Conservation (phyloP, 2,888 invertebrate genomes). For the Caprella mutica region DNA sequence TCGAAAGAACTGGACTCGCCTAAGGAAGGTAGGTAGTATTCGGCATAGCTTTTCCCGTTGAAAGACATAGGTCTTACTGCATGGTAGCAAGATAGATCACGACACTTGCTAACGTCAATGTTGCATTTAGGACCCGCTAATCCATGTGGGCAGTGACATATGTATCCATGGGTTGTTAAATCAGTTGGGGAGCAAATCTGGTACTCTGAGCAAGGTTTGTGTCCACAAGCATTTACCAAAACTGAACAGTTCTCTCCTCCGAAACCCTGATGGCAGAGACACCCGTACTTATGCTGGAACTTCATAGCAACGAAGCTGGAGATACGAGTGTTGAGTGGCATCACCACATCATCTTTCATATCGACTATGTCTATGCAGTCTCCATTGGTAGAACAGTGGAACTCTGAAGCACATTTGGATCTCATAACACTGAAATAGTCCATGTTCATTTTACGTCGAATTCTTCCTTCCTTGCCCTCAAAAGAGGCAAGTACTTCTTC, state of each 20-base stretch:
- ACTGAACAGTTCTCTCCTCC: conserved; percentile 59
- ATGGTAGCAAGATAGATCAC: conserved; percentile 58
- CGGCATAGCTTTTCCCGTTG: conserved; percentile 67
- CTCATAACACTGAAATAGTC: conserved; percentile 56
- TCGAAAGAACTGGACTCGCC: conserved; percentile 55
- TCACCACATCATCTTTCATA: conserved; percentile 49
- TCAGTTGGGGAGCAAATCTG: conserved; percentile 60
- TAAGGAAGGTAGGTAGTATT: conserved; percentile 48
- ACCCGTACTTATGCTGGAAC: conserved; percentile 60
- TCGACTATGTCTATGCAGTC: conserved; percentile 59
- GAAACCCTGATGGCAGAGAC: conserved; percentile 72
- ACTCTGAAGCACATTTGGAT: conserved; percentile 51
- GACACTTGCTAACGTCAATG: conserved; percentile 53
- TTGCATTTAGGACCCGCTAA: conserved; percentile 56
- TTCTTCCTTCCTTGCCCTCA: conserved; percentile 43
- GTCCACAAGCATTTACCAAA: conserved; percentile 63
- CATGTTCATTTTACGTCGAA: conserved; percentile 47
- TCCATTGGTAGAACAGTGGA: conserved; percentile 54
- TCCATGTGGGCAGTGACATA: conserved; percentile 67
- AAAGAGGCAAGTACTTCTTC: conserved; percentile 38
- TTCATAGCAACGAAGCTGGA: conserved; percentile 65
- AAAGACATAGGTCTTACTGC: conserved; percentile 65
- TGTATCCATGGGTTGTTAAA: conserved; percentile 56
- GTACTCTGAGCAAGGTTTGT: conserved; percentile 59
- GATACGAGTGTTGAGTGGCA: conserved; percentile 58